These are phyloP conservation scores for Spilarctia lutea DNA, from an alignment of 2,888 invertebrate genomes.

Conservation along the genomic window DNA sequence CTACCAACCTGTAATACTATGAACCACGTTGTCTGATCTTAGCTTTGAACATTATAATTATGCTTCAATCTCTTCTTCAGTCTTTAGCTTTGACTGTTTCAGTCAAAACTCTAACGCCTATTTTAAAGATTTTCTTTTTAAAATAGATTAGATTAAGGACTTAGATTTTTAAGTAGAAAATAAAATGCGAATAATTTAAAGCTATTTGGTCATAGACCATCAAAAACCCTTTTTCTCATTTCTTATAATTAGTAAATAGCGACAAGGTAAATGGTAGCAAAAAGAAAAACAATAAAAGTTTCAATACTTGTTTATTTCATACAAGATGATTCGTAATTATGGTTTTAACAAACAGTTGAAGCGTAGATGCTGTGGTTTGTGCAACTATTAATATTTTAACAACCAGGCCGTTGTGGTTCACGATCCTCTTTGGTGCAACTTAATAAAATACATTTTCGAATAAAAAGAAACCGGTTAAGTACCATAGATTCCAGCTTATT, in stretches of 20 bases:
- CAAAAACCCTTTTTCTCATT: too few relatives aligned
- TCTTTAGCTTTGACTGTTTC: too few relatives aligned
- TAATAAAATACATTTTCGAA: slow-evolving; percentile 28
- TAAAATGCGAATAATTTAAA: too few relatives aligned
- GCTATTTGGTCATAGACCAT: background rate
- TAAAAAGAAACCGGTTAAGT: background rate
- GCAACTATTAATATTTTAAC: slow-evolving; percentile 39
- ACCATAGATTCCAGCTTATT: slow-evolving; percentile 7
- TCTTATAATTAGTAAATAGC: background rate
- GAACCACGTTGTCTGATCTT: too few relatives aligned
- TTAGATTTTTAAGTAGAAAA: too few relatives aligned
- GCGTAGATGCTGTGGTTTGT: slow-evolving; percentile 48
- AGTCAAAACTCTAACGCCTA: too few relatives aligned
- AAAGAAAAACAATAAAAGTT: slow-evolving; percentile 29
- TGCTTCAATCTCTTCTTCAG: too few relatives aligned
- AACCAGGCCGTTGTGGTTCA: slow-evolving; percentile 39
- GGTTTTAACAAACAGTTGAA: slow-evolving; percentile 47
- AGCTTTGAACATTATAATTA: too few relatives aligned
- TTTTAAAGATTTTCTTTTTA: too few relatives aligned
- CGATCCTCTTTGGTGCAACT: slow-evolving; percentile 54
- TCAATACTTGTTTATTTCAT: slow-evolving; percentile 53
- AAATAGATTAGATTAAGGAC: too few relatives aligned
- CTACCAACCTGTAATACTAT: background rate
- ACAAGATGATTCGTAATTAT: slow-evolving; percentile 46
- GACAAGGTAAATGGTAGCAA: background rate